These are phyloP conservation scores for Chiloscyllium plagiosum DNA, from an alignment of 2,113 vertebrate species.

Conservation along the genomic window DNA sequence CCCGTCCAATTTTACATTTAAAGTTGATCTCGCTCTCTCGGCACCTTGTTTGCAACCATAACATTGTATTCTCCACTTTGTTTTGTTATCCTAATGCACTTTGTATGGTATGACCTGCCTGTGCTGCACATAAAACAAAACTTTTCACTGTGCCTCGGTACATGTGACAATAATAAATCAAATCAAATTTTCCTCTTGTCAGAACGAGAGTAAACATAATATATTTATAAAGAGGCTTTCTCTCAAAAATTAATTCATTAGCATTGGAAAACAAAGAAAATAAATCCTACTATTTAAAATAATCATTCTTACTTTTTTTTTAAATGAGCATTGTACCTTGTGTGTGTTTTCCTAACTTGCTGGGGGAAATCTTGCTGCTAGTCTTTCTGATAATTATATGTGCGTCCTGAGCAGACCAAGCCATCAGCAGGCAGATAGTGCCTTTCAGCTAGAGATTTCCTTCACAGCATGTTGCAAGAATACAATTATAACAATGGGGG, in stretches of 20 bases:
- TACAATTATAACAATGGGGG: background rate
- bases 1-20: too few species aligned
- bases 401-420: background rate
- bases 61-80: too few species aligned
- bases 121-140: too few species aligned
- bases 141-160: too few species aligned
- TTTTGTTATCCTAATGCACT: too few species aligned
- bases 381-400: background rate
- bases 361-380: background rate
- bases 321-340: background rate
- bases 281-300: background rate
- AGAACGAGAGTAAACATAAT: too few species aligned
- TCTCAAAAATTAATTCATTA: background rate
- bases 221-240: background rate
- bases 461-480: background rate
- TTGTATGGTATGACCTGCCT: too few species aligned
- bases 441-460: background rate
- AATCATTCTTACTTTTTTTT: background rate
- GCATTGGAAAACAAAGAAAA: background rate
- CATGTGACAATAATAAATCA: too few species aligned
- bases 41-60: too few species aligned
- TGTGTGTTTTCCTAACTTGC: background rate
- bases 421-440: background rate
- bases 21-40: too few species aligned
- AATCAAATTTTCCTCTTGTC: too few species aligned